Base-by-base conservation (phyloP, 2,113 vertebrate species). In the Trinectes maculatus region DNA sequence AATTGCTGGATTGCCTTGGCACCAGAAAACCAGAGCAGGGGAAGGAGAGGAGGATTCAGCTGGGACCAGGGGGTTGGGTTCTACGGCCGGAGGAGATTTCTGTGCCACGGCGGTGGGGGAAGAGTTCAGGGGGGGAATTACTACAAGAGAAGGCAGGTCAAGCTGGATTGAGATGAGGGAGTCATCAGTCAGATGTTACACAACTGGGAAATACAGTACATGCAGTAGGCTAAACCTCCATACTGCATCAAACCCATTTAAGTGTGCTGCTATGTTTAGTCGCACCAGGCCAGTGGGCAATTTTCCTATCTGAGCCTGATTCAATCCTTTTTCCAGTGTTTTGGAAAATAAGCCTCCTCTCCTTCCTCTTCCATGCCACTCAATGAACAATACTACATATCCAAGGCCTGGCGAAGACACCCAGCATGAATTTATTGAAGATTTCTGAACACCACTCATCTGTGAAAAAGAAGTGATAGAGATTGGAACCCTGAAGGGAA, bases 1-100 rank as follows among this genome's bases (percentile, higher is more conserved):
- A 90, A 89, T 78, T 83, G 81, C 84, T 89, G 86, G 83, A 90
- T 82, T 77, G 70, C 82, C 69, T 64, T 81, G 77, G 71, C 70
- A 71, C 80, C 56, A 76, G 78, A 53, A 77, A 80, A 66, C 39
- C 71, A 55, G 56, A 55, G 52, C 56, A 53, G 61, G 42, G 39
- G 62, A 12, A 33, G 46, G 53, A 73, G 24, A 4, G 4, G 54
- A 58, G 60, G 63, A 79, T 73, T 72, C 60, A 73, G 26, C 16
- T 1, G 53, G 18, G 42, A 74, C 26, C 57, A 16, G 37, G 18
- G 39, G 55, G 33, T 1, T 18, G 55, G 21, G 28, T 37, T 55
- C 1, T 6, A 40, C 1, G 7, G 34, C 48, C 13, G 6, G 49
- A 43, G 16, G 51, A 48, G 37, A 59, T 66, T 77, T 85, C 71